Percentiles rank a stretch among this genome's conserved stretches.
Conservation (phyloP, 2,888 invertebrate genomes). For the Hypercompe scribonia region DNA sequence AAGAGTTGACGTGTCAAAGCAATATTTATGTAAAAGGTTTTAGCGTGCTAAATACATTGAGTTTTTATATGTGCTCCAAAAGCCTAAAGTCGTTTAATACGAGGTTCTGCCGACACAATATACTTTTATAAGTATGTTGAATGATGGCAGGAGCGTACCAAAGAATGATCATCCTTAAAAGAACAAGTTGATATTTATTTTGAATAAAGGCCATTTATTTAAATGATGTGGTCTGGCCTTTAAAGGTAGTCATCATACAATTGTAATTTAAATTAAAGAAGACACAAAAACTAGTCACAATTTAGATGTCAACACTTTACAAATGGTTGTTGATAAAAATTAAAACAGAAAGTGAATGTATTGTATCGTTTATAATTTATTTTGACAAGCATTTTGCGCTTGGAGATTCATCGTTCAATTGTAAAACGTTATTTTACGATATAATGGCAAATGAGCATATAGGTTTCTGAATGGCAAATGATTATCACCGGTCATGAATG, state of each 20-base stretch:
- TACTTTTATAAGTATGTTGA: not conserved
- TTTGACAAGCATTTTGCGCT: slow-evolving; percentile 1
- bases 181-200: not conserved
- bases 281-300: slow-evolving; percentile 4
- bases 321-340: slow-evolving; percentile 3
- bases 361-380: not conserved
- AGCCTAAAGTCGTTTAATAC: not conserved
- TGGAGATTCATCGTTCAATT: not conserved
- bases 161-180: not conserved
- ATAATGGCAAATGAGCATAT: no score
- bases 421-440: no score
- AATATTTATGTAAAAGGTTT: not conserved
- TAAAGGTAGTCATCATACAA: slow-evolving; percentile 8
- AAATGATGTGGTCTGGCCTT: not conserved
- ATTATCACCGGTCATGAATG: no score
- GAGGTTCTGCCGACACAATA: not conserved
- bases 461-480: no score
- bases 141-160: not conserved
- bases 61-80: not conserved
- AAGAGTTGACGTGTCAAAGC: not conserved
- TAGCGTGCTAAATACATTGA: not conserved
- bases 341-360: not conserved
- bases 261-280: slow-evolving; percentile 7
- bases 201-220: not conserved
- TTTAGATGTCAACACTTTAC: slow-evolving; percentile 14